Evolutionary conservation across 2,113 vertebrate species (phyloP), one percentile per base, ranked within the genome.

Genomic region (Poeciliopsis retropinna): DNA sequence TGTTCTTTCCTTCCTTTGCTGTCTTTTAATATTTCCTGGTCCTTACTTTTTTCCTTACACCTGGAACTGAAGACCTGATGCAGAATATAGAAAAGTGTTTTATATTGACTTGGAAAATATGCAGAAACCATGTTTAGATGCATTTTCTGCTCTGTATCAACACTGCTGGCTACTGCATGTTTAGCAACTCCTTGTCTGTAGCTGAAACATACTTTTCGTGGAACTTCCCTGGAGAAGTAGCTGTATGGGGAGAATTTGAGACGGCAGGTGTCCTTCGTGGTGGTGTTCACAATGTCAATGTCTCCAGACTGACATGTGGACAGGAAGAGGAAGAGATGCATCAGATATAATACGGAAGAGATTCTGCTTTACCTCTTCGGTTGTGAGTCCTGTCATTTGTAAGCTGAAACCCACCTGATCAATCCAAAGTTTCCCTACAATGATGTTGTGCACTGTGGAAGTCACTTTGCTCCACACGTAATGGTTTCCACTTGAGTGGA

Each of bases 381-480:
- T 25, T 57, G 51, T 57, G 5, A 10, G 25, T 54, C 8, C 6
- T 54, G 4, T 54, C 5, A 25, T 25, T n/a, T 54, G n/a, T 9
- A 11, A n/a, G 51, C 8, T 19, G 9, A 57, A 57, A 57, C 51
- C 51, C 25, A 94, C 97, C 96, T 99, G 97, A 91, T 99, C 97
- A 0, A 99, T 98, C 97, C 97, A 99, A 65, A 99, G 96, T 79
- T 98, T 98, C 80, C 97, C 97, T 76, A 99, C 97, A 0, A 98
- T 98, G 87, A 99, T 99, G 91, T 98, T 99, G 88, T 99, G 97
- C 60, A 98, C 97, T 0, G 97, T 99, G 3, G 97, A 98, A 17
- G 97, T 99, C 87, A 98, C 96, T 82, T 99, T 99, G 85, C 96
- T 96, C 97, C 97, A 99, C 70, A 97, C 93, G 0, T 98, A 99